Evolutionary conservation across 2,113 vertebrate species (phyloP).

Genomic region (Rallus limicola): DNA sequence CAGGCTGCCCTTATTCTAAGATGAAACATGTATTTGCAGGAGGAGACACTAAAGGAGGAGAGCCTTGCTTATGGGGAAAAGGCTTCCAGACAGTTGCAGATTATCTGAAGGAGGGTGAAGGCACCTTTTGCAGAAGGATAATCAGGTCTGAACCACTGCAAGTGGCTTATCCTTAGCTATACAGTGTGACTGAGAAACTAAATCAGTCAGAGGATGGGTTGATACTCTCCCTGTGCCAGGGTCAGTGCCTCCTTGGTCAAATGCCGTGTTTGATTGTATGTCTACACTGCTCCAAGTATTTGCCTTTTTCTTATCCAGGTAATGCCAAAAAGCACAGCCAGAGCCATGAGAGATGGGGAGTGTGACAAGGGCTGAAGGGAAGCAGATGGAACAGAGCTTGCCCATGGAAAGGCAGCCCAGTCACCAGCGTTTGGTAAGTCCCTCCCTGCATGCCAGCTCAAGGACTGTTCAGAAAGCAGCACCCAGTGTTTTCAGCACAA

Average conservation of each 20-base stretch:
- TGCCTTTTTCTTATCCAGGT: constrained; percentile 44
- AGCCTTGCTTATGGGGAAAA: background rate
- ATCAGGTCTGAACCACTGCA: background rate
- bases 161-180: background rate
- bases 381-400: constrained; percentile 27
- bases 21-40: background rate
- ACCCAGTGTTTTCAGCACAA: background rate
- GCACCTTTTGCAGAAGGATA: background rate
- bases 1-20: background rate
- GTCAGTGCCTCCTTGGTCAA: background rate
- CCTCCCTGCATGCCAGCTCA: background rate
- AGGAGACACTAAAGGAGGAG: background rate
- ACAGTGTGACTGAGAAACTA: background rate
- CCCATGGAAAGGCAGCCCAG: background rate
- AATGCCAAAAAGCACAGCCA: constrained; percentile 26
- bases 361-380: constrained; percentile 28
- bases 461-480: constrained; percentile 20
- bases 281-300: background rate
- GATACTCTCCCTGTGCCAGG: background rate
- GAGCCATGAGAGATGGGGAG: background rate
- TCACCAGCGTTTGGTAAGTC: background rate
- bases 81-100: background rate
- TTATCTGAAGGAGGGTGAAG: background rate
- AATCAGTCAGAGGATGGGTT: background rate
- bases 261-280: background rate